A percentile compares a stretch with the other conserved stretches of the same genome.
phyloP scores from a whole-genome alignment of 2,113 vertebrate genomes.

The Ascaphus truei region DNA sequence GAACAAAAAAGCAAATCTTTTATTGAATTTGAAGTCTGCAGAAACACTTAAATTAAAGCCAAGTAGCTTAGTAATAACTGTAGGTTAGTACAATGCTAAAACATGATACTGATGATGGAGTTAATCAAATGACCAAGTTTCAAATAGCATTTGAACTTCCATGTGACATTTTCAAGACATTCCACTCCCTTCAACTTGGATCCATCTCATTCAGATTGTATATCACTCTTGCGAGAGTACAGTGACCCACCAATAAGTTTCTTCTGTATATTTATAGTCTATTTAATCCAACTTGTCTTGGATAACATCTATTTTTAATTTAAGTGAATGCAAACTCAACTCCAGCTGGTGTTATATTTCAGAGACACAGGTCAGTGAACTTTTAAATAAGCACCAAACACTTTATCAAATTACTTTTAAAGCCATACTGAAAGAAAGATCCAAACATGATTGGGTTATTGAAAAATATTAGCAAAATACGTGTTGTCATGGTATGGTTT shows the following conservation, averaged over 20 bases:
- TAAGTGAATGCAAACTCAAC: slow-evolving; percentile 31
- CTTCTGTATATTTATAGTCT: slow-evolving; percentile 54
- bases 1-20: too few species aligned
- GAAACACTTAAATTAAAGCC: too few species aligned
- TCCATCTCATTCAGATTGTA: slow-evolving; percentile 23
- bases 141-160: slow-evolving; percentile 26
- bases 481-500: too few species aligned
- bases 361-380: slow-evolving; percentile 15
- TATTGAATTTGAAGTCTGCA: too few species aligned
- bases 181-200: slow-evolving; percentile 19
- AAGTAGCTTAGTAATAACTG: too few species aligned
- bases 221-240: slow-evolving; percentile 33
- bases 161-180: slow-evolving; percentile 27
- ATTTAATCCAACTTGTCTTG: slow-evolving; percentile 37
- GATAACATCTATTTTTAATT: slow-evolving; percentile 52
- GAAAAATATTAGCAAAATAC: too few species aligned
- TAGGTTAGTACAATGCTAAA: too few species aligned
- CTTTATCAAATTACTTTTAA: background rate
- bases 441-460: background rate
- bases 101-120: background rate
- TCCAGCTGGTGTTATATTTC: slow-evolving; percentile 35
- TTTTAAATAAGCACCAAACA: slow-evolving; percentile 8
- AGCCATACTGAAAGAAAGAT: background rate
- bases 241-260: slow-evolving; percentile 38
- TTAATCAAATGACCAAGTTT: slow-evolving; percentile 1